Base-by-base conservation (phyloP, 2,797 vertebrate genomes). In the Amazona finschi region DNA sequence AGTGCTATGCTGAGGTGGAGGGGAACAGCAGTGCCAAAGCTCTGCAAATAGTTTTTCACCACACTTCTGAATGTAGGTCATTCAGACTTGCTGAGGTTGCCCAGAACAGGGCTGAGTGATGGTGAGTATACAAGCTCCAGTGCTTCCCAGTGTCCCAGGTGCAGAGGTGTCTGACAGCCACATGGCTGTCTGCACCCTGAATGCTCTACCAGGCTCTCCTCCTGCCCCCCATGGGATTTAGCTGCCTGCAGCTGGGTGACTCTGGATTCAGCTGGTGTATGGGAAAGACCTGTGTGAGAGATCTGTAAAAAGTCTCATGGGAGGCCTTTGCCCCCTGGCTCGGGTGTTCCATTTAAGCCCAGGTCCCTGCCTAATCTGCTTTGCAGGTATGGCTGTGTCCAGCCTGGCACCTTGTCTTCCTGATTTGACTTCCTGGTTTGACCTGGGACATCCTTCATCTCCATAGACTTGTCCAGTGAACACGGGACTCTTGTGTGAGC, bases 21-120 rank as follows among this genome's bases (percentile, higher is more conserved):
- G 10, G 43, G 39, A 86, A 10, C 31, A 52, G 46, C 13, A 31
- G 6, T 53, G 22, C 84, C 75, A 43, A 44, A 78, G 27, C 39
- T 78, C 39, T 85, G 20, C 39, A 61, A 11, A 61, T 65, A 9
- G 39, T 47, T 71, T 16, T 69, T 39, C n/a, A 9, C 65, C 18
- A 1, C 46, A 27, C 27, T 87, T 8, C 67, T 64, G 30, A 15
- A 30, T 6, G 7, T 3, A 14, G 64, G 22, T 73, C 33, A 5
- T 14, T 61, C 27, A 4, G 30, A 25, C 13, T 24, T 46, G 41
- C 79, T 79, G 91, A 31, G 21, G 15, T 15, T 79, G 67, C 69
- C 71, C 49, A 33, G 49, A 25, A 11, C 0, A 0, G n/a, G 11
- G 6, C 28, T 85, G 11, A 0, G 15, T 27, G 53, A 15, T 36